Base-by-base conservation (phyloP, 2,113 vertebrate genomes). In the Cyphomyrus discorhynchus region DNA sequence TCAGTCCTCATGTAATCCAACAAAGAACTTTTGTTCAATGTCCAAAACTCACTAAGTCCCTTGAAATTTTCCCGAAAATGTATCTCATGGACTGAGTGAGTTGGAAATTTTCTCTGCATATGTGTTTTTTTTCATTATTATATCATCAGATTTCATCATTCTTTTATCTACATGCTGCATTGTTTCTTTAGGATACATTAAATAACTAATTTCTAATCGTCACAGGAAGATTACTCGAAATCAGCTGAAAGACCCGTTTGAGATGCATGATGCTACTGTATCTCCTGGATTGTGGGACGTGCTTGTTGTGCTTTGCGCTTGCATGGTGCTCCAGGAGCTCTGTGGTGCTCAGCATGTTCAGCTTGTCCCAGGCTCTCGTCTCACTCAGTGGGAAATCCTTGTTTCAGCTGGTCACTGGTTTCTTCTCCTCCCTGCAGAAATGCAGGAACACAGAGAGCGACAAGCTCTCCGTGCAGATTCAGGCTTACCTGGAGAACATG, bases 391-490 rank as follows among this genome's bases (percentile, higher is more conserved):
- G 56, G 66, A 66, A 62, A 13, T 45, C 52, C 87, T 35, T 13
- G 24, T 88, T 88, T 17, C 35, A 45, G 21, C 9, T 45, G 42
- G 21, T 53, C 56, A 6, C 86, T 24, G 46, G 80, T 89, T 1
- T 74, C 5, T 92, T 89, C 74, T 84, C 52, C 42, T 70, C 0
- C 11, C 84, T 31, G 1, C 93, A 99, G 98, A 98, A 98, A 96
- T 98, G 95, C 6, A 97, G 98, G 94, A 97, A 99, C 91, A 99
- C 98, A 0, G 98, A 99, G 93, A 99, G 98, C 0, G 98, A 99
- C 95, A 99, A 99, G 95, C 95, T 99, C 91, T 97, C 97, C 24
- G 98, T 99, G 92, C 98, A 99, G 96, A 99, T 99, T 93, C 98
- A 99, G 94, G 98, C 98, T 0, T 99, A 99, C 95, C 95, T 99